phyloP scores from a whole-genome alignment of 1,140 invertebrate species.

The Cataglyphis hispanica region DNA sequence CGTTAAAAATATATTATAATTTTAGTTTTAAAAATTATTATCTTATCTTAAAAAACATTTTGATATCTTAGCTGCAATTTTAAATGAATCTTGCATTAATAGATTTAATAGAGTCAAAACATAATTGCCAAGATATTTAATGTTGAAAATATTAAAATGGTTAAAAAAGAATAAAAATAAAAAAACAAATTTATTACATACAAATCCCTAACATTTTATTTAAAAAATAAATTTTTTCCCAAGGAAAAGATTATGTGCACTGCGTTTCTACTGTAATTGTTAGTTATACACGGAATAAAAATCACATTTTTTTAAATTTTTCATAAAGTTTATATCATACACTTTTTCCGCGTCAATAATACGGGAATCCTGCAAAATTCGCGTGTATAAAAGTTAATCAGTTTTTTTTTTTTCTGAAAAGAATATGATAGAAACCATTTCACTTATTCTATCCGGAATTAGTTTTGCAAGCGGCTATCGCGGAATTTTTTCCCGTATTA shows the following conservation, averaged over 20 bases:
- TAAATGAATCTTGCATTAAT: not conserved
- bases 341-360: not conserved
- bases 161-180: not conserved
- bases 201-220: not conserved
- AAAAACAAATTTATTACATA: not conserved
- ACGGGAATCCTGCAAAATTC: not conserved
- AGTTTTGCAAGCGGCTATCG: constrained; percentile 39
- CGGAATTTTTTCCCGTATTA: constrained; percentile 10
- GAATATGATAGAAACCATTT: constrained; percentile 10
- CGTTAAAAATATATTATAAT: constrained; percentile 1
- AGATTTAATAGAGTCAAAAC: not conserved
- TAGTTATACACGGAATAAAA: not conserved
- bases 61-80: not conserved
- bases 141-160: not conserved
- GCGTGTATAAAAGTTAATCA: constrained; percentile 14
- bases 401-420: not conserved
- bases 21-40: not conserved
- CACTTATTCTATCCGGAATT: constrained; percentile 16
- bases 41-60: not conserved
- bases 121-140: not conserved
- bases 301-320: not conserved
- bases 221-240: not conserved
- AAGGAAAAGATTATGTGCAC: not conserved
- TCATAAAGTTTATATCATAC: not conserved
- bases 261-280: not conserved